Base-by-base conservation (phyloP, 2,797 vertebrate genomes). In the Discoglossus pictus region DNA sequence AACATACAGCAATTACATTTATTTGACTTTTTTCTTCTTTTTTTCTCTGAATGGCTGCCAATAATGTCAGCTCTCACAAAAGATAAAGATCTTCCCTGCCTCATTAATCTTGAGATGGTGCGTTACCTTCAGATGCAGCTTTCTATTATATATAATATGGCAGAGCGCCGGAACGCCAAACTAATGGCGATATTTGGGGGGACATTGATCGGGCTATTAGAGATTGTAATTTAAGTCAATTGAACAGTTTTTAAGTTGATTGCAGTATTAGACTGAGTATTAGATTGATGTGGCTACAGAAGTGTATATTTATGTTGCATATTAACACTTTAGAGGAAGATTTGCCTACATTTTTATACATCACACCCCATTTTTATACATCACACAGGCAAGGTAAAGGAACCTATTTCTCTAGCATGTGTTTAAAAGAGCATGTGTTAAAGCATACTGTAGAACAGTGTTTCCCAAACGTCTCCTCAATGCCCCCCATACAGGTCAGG, bases 41-140 rank as follows among this genome's bases (percentile, higher is more conserved):
- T 69, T 70, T 43, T 68, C 61, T 59, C 76, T 86, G 83, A 84
- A 80, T 78, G 74, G 73, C 75, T 82, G 82, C 83, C 82, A 83
- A 86, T 85, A 84, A 82, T 77, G 78, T 80, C 80, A 78, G 84
- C 75, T 81, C 85, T 83, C 80, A 82, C 68, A 79, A 79, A 79
- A 83, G 83, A 84, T 83, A 80, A 83, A 84, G 76, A 83, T 80
- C 78, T 80, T 81, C 79, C 83, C 76, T 79, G 80, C 81, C 86
- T 86, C 80, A 85, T 87, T 84, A 84, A 83, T 81, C 80, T 75
- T 80, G 80, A 80, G 78, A 84, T 82, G 82, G 77, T 78, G 78
- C 78, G 83, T 87, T 83, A 84, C 76, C 73, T 85, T 79, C 82
- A 83, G 82, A 86, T 83, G 79, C 79, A 81, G 70, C 70, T 0